These are phyloP conservation scores for Pelodytes ibericus DNA, from an alignment of 2,797 vertebrate genomes.

Conservation along the genomic window DNA sequence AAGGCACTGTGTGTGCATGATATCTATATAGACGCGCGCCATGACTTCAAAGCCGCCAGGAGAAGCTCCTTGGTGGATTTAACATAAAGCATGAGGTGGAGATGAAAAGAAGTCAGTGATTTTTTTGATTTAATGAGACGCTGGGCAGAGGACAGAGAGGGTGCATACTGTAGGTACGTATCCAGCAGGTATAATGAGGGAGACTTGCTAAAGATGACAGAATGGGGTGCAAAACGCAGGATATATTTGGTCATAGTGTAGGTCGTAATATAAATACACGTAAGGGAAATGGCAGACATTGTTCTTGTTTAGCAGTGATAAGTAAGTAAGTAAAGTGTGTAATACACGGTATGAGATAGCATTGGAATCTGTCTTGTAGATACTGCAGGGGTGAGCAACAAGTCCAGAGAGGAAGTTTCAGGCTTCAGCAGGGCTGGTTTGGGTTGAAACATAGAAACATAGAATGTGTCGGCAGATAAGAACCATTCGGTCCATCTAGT, in stretches of 20 bases:
- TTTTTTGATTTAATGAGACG: conserved; percentile 71
- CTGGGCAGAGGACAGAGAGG: conserved; percentile 57
- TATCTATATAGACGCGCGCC: conserved; percentile 73
- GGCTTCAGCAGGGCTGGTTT: no score
- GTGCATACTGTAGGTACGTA: conserved; percentile 48
- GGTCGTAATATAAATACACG: no score
- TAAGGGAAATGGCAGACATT: no score
- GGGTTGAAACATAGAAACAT: no score
- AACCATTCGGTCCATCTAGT: no score
- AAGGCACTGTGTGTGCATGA: conserved; percentile 71
- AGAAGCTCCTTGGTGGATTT: conserved; percentile 77
- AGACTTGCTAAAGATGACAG: conserved; percentile 21
- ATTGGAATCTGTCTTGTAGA: no score
- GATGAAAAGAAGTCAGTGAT: conserved; percentile 65
- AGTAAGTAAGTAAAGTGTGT: no score
- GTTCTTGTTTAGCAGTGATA: no score
- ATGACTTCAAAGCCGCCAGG: conserved; percentile 79
- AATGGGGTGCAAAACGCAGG: neutral
- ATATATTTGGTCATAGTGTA: neutral
- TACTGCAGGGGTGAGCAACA: no score
- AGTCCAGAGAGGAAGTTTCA: no score
- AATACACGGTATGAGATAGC: no score
- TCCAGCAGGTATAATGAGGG: conserved; percentile 16
- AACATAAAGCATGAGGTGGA: conserved; percentile 61
- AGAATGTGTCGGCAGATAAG: no score